phyloP scores from a whole-genome alignment of 2,113 vertebrate species.

The Phrynocephalus versicolor region DNA sequence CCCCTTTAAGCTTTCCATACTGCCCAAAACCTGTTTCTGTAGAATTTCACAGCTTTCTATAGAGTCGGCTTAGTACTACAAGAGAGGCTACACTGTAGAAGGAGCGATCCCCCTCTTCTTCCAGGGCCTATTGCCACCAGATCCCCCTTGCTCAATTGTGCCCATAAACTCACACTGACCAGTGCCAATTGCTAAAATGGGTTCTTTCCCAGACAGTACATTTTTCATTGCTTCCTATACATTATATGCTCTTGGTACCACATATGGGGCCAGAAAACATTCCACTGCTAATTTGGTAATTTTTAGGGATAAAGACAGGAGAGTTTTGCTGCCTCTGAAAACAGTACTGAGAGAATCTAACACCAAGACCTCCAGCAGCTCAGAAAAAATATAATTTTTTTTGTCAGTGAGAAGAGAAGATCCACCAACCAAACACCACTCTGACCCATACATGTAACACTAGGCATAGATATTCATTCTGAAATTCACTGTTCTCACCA shows the following conservation, averaged over 20 bases:
- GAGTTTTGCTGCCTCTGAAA: neutral
- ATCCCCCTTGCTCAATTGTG: too few species aligned
- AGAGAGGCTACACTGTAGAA: neutral
- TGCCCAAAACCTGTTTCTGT: neutral
- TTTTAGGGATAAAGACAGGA: neutral
- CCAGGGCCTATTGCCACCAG: too few species aligned
- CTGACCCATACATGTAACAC: neutral
- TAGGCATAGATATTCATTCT: neutral
- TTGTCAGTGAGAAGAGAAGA: neutral
- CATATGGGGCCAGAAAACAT: neutral
- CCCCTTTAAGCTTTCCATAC: too few species aligned
- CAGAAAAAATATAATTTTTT: neutral
- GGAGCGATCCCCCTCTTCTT: neutral
- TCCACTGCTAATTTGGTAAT: neutral
- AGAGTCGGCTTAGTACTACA: neutral
- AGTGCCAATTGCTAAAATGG: neutral
- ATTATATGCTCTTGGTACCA: too few species aligned
- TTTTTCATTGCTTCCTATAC: too few species aligned
- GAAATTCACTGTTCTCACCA: neutral
- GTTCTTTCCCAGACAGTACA: neutral
- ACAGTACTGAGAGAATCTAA: neutral
- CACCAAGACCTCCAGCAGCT: neutral
- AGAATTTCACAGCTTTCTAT: too few species aligned
- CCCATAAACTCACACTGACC: neutral
- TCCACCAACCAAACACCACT: neutral